Evolutionary conservation across 2,888 invertebrate genomes (phyloP).

Genomic region (Folsomia manolachei): DNA sequence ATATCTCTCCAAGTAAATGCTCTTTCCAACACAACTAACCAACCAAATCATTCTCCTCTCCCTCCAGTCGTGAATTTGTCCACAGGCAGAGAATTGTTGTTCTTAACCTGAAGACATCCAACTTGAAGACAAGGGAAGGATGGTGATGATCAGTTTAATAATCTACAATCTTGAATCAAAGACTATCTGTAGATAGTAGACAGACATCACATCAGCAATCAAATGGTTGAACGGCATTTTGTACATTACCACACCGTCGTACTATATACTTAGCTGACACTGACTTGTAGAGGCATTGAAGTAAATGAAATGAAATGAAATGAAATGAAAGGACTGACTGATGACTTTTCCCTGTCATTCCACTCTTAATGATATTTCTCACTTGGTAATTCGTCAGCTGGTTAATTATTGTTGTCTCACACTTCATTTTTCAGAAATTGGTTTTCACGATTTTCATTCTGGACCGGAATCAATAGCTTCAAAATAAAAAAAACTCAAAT

Average conservation of each 20-base stretch:
- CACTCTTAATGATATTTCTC: background rate
- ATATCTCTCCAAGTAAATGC: background rate
- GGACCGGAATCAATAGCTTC: too few species aligned
- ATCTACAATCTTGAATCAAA: too few species aligned
- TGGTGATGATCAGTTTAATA: background rate
- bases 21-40: background rate
- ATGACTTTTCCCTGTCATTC: background rate
- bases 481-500: too few species aligned
- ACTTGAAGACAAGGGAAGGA: background rate
- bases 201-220: slow-evolving; percentile 3
- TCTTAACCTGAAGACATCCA: background rate
- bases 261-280: too few species aligned
- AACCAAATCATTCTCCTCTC: background rate
- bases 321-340: too few species aligned
- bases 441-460: too few species aligned
- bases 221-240: too few species aligned
- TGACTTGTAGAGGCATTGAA: slow-evolving; percentile 5
- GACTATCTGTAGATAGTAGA: background rate
- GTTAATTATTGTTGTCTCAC: background rate
- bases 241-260: too few species aligned
- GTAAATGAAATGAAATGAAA: background rate
- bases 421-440: too few species aligned
- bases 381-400: background rate
- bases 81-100: background rate
- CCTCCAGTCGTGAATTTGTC: background rate